Evolutionary conservation across 1,140 invertebrate species (phyloP).

Genomic region (Linepithema humile): DNA sequence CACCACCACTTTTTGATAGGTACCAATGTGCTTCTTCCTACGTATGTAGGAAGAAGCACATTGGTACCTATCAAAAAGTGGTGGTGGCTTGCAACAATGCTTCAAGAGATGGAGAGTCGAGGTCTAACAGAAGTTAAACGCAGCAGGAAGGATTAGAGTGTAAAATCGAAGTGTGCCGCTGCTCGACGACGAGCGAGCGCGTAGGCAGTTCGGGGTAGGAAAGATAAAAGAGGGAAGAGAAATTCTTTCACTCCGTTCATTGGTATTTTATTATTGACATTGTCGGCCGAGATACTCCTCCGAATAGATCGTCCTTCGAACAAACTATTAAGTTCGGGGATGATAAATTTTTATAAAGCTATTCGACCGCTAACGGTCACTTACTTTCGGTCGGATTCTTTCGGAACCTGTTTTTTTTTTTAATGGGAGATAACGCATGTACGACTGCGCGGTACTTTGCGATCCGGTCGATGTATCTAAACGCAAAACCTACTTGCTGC

Average conservation of each 20-base stretch:
- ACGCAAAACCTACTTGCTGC: conserved; percentile 4
- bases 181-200: conserved; percentile 4
- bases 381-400: conserved; percentile 71
- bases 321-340: conserved; percentile 65
- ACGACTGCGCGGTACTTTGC: conserved; percentile 38
- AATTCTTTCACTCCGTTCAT: conserved; percentile 62
- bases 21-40: conserved; percentile 74
- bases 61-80: conserved; percentile 78
- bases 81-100: conserved; percentile 74
- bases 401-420: conserved; percentile 66
- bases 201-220: not conserved
- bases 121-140: conserved; percentile 74
- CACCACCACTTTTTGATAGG: conserved; percentile 76
- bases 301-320: conserved; percentile 44
- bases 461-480: conserved; percentile 10
- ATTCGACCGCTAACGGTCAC: conserved; percentile 70
- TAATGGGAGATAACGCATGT: not conserved
- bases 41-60: conserved; percentile 66
- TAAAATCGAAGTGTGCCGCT: conserved; percentile 68
- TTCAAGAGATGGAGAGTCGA: conserved; percentile 40
- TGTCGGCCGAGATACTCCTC: conserved; percentile 49
- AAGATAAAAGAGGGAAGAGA: not conserved
- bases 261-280: conserved; percentile 71
- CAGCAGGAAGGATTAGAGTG: conserved; percentile 75
- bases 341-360: conserved; percentile 71